Conservation (phyloP, 1,140 invertebrate species). For the Batillaria attramentaria region DNA sequence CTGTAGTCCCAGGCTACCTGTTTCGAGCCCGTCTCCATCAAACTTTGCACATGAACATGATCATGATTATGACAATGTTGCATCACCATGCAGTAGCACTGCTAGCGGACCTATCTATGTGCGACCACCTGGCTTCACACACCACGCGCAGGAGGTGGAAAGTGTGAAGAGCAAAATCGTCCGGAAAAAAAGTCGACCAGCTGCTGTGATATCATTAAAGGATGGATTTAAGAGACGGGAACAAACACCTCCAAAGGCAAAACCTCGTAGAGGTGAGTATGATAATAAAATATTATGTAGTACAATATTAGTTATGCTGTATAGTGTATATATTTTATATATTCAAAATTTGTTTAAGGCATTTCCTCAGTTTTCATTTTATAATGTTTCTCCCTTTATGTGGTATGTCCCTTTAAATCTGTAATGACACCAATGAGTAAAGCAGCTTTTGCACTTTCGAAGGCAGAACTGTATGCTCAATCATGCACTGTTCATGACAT, state of each 20-base stretch:
- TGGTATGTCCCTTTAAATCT: too few species aligned
- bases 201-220: slow-evolving; percentile 48
- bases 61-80: slow-evolving; percentile 68
- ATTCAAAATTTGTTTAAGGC: too few species aligned
- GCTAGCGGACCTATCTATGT: slow-evolving; percentile 72
- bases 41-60: slow-evolving; percentile 61
- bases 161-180: slow-evolving; percentile 48
- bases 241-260: slow-evolving; percentile 64
- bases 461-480: too few species aligned
- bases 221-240: slow-evolving; percentile 61
- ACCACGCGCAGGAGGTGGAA: slow-evolving; percentile 67
- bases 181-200: slow-evolving; percentile 64
- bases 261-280: slow-evolving; percentile 62
- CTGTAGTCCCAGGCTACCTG: slow-evolving; percentile 26
- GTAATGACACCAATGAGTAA: too few species aligned
- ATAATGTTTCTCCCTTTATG: too few species aligned
- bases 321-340: neutral
- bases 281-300: neutral
- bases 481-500: too few species aligned
- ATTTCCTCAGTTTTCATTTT: too few species aligned
- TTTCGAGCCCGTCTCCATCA: slow-evolving; percentile 38
- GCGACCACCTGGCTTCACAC: slow-evolving; percentile 69
- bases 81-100: slow-evolving; percentile 69
- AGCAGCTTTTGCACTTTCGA: too few species aligned
- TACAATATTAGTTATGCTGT: neutral